These are phyloP conservation scores for Parauchenoglanis punctatus DNA, from an alignment of 2,797 vertebrate species.

Conservation along the genomic window DNA sequence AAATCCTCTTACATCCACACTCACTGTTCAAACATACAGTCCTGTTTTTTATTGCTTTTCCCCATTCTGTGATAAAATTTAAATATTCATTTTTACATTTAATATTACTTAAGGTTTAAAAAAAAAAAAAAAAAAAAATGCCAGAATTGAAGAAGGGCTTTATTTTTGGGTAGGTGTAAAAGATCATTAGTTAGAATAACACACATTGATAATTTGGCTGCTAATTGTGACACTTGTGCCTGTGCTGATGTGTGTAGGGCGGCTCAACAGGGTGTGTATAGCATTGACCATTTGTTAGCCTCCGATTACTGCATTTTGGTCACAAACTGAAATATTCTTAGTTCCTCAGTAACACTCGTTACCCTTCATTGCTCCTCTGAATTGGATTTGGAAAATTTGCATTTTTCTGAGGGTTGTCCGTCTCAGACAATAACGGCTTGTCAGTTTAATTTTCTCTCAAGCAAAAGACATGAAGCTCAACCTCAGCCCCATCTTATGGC, in stretches of 20 bases:
- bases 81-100: neutral
- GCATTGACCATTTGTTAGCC: neutral
- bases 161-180: neutral
- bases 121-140: neutral
- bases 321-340: neutral
- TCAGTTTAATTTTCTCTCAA: conserved; percentile 6
- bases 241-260: neutral
- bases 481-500: neutral
- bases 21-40: neutral
- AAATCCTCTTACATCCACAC: neutral
- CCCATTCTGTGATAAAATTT: neutral
- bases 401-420: neutral
- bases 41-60: neutral
- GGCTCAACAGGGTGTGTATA: neutral
- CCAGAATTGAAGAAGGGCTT: neutral
- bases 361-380: neutral
- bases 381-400: neutral
- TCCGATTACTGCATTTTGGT: neutral
- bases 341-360: too few species aligned
- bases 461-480: neutral
- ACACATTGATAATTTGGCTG: neutral
- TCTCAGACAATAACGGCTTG: neutral
- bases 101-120: neutral
- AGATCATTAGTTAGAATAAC: neutral
- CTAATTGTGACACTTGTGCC: neutral